A percentile compares a stretch with the other conserved stretches of the same genome.
These are phyloP conservation scores for Meiosimyza platycephala DNA, from an alignment of 2,888 invertebrate genomes.

Conservation along the genomic window DNA sequence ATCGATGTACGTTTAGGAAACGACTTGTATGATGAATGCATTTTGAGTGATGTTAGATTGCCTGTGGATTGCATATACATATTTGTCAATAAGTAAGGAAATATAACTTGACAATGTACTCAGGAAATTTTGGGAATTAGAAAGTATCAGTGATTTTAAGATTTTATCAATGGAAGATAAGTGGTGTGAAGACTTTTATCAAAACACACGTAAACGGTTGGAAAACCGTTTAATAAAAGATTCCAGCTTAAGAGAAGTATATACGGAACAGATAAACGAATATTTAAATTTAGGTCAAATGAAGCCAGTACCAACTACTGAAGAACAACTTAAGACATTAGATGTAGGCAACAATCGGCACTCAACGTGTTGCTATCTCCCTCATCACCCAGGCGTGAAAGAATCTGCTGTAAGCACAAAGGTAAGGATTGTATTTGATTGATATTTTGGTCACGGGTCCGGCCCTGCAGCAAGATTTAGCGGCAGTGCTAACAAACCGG, in stretches of 20 bases:
- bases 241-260: conserved; percentile 13
- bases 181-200: conserved; percentile 31
- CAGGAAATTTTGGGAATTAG: conserved; percentile 26
- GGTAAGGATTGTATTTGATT: conserved; percentile 41
- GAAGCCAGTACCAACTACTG: conserved; percentile 11
- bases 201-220: conserved; percentile 11
- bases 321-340: neutral
- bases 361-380: conserved; percentile 37
- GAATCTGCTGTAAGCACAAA: conserved; percentile 37
- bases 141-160: neutral
- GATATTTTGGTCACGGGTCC: conserved; percentile 38
- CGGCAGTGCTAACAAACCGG: conserved; percentile 31
- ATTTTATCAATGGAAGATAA: neutral
- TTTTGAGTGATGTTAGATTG: conserved; percentile 25
- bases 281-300: conserved; percentile 29
- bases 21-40: conserved; percentile 27
- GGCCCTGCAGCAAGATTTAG: conserved; percentile 39
- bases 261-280: conserved; percentile 32
- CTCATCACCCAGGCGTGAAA: conserved; percentile 37
- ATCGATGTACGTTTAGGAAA: conserved; percentile 33
- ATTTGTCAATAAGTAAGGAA: neutral
- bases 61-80: too few species aligned
- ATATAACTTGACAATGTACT: conserved; percentile 28
- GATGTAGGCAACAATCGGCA: neutral
- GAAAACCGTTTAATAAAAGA: conserved; percentile 17